Base-by-base conservation (phyloP, 2,113 vertebrate genomes). In the Psophia crepitans region DNA sequence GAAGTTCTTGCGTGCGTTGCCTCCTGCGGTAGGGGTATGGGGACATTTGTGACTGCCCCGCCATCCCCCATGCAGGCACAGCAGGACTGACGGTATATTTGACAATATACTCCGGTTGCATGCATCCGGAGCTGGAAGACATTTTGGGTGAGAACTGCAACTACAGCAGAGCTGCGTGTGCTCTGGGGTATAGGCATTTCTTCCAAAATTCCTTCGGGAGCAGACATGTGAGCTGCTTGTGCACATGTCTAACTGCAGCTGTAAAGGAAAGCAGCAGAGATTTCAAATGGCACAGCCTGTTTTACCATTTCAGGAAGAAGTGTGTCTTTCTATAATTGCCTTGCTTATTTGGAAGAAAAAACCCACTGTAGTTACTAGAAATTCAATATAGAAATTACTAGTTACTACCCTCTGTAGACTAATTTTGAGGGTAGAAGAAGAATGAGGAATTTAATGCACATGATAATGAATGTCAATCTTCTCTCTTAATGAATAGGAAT, bases 381-480 rank as follows among this genome's bases (percentile, higher is more conserved):
- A 95, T 95, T 93, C 96, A 94, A 89, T 96, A 86, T 90, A 48
- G 54, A 89, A 92, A 96, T 46, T 57, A 66, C 86, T 91, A 51
- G 65, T 77, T 97, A 90, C 30, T 92, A 89, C 92, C 78, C 96
- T 96, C 96, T 71, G 84, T 90, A 95, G 95, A 85, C 96, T 96
- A 94, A 97, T 97, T 97, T 90, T 90, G 94, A 94, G 88, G 60
- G 84, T 81, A 95, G 93, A 81, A 84, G 84, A 94, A 91, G 87
- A 93, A 96, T 86, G 91, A 95, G 76, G 81, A 88, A 84, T 91
- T 94, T 96, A 96, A 96, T 97, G 90, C 92, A 74, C 46, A 37
- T 84, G 84, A 83, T 96, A 96, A 97, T 94, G 96, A 96, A 96
- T 90, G 96, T 96, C 97, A 96, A 48, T 94, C 94, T 96, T 92